A percentile compares a stretch with the other conserved stretches of the same genome.
Evolutionary conservation across 1,140 invertebrate genomes (phyloP).

Genomic region (Cotesia glomerata): DNA sequence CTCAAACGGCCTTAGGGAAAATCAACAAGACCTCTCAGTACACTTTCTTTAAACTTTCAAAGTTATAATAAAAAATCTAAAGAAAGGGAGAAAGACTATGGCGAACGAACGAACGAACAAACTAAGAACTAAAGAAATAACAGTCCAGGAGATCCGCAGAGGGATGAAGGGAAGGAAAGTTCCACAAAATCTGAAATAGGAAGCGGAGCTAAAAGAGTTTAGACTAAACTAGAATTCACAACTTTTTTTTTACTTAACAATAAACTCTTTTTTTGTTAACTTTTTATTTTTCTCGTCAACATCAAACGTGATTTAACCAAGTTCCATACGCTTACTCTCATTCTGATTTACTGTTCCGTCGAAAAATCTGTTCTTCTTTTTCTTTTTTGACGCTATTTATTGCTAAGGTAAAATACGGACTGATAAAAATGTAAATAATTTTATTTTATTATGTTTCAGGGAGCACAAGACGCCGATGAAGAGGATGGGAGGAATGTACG

Average conservation of each 20-base stretch:
- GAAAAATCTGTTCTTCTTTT: background rate
- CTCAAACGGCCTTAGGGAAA: slow-evolving; percentile 27
- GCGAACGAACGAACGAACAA: background rate
- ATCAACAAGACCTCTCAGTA: slow-evolving; percentile 27
- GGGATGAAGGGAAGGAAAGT: background rate
- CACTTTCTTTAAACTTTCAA: slow-evolving; percentile 26
- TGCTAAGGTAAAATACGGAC: background rate
- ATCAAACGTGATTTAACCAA: too few species aligned
- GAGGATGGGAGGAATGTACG: slow-evolving; percentile 66
- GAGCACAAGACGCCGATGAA: slow-evolving; percentile 80
- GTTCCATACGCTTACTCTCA: too few species aligned
- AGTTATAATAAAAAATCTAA: slow-evolving; percentile 9
- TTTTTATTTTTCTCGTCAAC: slow-evolving; percentile 1
- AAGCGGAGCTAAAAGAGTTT: background rate
- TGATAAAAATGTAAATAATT: slow-evolving; percentile 5
- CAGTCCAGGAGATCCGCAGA: too few species aligned
- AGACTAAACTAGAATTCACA: background rate
- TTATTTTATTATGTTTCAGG: slow-evolving; percentile 60
- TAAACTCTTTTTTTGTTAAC: background rate
- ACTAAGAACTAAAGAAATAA: background rate
- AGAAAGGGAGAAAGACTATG: slow-evolving; percentile 3
- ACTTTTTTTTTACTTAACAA: background rate
- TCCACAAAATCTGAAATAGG: background rate
- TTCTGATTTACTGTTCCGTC: too few species aligned
- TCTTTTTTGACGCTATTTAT: background rate